Base-by-base conservation (phyloP, 2,113 vertebrate genomes). In the Agapornis roseicollis region DNA sequence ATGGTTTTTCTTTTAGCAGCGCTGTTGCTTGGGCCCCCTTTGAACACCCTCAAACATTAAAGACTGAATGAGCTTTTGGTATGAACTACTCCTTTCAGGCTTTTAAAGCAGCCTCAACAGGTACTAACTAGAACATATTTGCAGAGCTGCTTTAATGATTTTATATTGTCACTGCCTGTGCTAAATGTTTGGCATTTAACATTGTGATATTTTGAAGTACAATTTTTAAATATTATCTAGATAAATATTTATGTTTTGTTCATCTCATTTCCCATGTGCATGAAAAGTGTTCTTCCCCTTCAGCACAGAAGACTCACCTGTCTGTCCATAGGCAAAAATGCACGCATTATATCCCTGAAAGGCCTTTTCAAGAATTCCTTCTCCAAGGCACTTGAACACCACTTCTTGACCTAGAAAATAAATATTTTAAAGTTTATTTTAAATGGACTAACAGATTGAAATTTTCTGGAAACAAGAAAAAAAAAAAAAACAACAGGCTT, bases 291-390 rank as follows among this genome's bases (percentile, higher is more conserved):
- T 90, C 11, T 61, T 56, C 13, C 13, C 12, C 17, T 66, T 61
- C 11, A 70, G 33, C 29, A 52, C 52, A 80, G 64, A 56, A 39
- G 19, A 88, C 73, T 37, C 97, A 99, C 99, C 99, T 98, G 99
- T 99, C 97, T 99, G 99, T 98, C 99, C 99, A 96, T 99, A 99
- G 91, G 99, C 99, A 98, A 99, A 99, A 98, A 99, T 99, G 97
- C 99, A 99, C 96, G 99, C 99, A 12, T 99, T 99, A 96, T 99
- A 99, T 98, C 99, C 99, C 97, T 99, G 99, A 98, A 99, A 99
- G 96, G 99, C 99, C 97, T 99, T 99, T 97, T 99, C 99, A 97
- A 99, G 99, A 98, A 99, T 99, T 97, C 99, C 99, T 98, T 99
- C 99, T 93, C 99, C 99, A 98, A 99, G 99, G 98, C 99, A 99